Percentiles rank a stretch among this genome's conserved stretches.
phyloP scores from a whole-genome alignment of 2,888 invertebrate genomes.

The Leucophenga maculata region DNA sequence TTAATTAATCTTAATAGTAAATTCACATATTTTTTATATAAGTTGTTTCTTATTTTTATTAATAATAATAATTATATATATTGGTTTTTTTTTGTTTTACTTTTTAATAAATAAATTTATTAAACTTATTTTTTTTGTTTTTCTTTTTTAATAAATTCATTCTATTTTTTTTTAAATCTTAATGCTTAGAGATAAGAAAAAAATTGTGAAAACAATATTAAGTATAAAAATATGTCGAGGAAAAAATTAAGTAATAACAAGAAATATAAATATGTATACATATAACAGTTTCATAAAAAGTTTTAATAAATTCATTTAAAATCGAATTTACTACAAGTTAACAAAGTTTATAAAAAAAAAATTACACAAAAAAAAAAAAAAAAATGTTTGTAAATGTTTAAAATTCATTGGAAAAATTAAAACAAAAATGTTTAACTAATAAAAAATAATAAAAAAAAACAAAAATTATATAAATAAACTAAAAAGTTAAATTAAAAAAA shows the following conservation, averaged over 20 bases:
- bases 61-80: constrained; percentile 18
- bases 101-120: constrained; percentile 33
- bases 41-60: constrained; percentile 23
- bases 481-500: too few relatives aligned
- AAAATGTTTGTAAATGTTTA: too few relatives aligned
- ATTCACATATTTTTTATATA: constrained; percentile 49
- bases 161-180: constrained; percentile 52
- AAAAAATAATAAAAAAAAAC: too few relatives aligned
- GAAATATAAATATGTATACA: constrained; percentile 40
- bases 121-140: constrained; percentile 7
- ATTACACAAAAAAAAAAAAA: too few relatives aligned
- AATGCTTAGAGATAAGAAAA: constrained; percentile 47
- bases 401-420: too few relatives aligned
- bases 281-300: constrained; percentile 47
- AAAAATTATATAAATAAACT: too few relatives aligned
- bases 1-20: constrained; percentile 56
- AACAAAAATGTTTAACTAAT: too few relatives aligned
- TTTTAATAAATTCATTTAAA: constrained; percentile 54
- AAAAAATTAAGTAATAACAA: constrained; percentile 14
- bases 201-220: constrained; percentile 52
- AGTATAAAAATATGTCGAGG: constrained; percentile 27
- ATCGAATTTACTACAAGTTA: too few relatives aligned
- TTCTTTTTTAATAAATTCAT: constrained; percentile 54
- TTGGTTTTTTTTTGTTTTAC: constrained; percentile 1
- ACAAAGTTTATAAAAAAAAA: too few relatives aligned